A percentile compares a stretch with the other conserved stretches of the same genome.
Conservation (phyloP, 2,113 vertebrate species). For the Rhea americana region DNA sequence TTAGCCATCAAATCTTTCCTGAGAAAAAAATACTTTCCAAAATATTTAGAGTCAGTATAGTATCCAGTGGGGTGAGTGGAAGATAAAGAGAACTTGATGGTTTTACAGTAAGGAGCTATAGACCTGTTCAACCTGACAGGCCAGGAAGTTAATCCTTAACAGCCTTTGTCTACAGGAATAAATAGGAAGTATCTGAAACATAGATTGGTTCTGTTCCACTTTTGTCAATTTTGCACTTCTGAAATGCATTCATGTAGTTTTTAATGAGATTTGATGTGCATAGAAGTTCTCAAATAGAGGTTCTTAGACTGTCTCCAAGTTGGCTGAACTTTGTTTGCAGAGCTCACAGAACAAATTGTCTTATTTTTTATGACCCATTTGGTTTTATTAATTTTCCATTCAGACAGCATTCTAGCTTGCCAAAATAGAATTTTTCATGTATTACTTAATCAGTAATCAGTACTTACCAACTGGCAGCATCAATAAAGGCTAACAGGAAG, state of each 20-base stretch:
- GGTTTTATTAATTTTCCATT: conserved; percentile 19
- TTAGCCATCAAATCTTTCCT: neutral
- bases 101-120: neutral
- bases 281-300: neutral
- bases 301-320: neutral
- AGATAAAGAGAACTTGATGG: neutral
- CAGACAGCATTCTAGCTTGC: neutral
- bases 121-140: neutral
- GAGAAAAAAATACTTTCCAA: neutral
- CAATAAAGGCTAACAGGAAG: neutral
- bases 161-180: neutral
- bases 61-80: neutral
- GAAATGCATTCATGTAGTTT: neutral
- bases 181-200: neutral
- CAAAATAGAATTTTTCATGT: conserved; percentile 43
- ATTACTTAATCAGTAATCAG: conserved; percentile 45
- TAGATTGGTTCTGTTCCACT: neutral
- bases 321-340: conserved; percentile 1
- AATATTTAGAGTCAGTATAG: neutral
- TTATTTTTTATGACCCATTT: conserved; percentile 13
- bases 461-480: neutral
- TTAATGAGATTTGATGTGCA: neutral
- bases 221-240: neutral
- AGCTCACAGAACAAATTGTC: neutral
- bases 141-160: neutral